Base-by-base conservation (phyloP, 2,113 vertebrate genomes). In the Dunckerocampus dactyliophorus region DNA sequence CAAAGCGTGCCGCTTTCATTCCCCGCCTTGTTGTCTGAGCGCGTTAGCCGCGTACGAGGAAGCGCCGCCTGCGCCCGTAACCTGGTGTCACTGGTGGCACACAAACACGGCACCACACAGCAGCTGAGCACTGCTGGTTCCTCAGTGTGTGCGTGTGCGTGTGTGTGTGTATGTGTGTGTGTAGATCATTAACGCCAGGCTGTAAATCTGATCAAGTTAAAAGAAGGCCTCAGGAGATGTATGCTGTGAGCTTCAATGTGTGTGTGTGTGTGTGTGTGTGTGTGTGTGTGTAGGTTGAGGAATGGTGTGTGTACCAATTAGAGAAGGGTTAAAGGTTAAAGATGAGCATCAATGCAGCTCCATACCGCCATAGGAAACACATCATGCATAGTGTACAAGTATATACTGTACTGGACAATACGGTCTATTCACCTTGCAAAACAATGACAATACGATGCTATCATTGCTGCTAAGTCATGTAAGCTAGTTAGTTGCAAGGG, bases 11-110 rank as follows among this genome's bases (percentile, higher is more conserved):
- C 77, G 68, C 67, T 75, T 81, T 80, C 75, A 71, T 79, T 75
- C 68, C 65, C 79, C 76, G 75, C 79, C 59, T 55, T 53, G 69
- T 69, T 88, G 85, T 86, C 83, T 76, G 79, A 69, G 69, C 72
- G 75, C 59, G 83, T 83, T 85, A 82, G 82, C 79, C 63, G 59
- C 69, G 59, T 63, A 77, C 62, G 50, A 59, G 47, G 14, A 31
- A 62, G 58, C 24, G 31, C 16, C 9, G 17, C 4, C n/a, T n/a
- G 48, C 50, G 19, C 65, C 17, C 69, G 47, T 22, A 74, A 75
- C 59, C 46, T 71, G 69, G 62, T 68, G 77, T 77, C 76, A 62
- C 62, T 47, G 19, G 51, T 47, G 71, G 70, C 31, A 34, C 31
- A 82, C 28, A 16, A 66, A 69, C 60, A 79, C 65, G 64, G 46